A percentile compares a stretch with the other conserved stretches of the same genome.
Conservation (phyloP, 2,797 vertebrate genomes). For the Bucorvus abyssinicus region DNA sequence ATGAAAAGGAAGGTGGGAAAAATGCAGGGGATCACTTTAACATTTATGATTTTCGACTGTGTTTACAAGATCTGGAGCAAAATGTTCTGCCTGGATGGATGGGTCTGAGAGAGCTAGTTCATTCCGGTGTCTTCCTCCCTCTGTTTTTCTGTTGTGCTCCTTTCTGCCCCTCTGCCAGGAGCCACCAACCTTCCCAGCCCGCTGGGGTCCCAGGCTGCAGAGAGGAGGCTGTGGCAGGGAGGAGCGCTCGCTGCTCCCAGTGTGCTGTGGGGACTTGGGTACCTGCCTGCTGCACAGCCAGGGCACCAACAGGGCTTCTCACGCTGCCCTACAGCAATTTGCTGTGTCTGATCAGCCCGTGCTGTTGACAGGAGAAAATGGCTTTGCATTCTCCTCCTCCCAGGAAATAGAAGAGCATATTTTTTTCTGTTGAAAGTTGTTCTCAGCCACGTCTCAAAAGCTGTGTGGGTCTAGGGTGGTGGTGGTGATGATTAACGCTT, state of each 20-base stretch:
- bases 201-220: neutral
- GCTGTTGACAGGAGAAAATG: neutral
- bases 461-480: neutral
- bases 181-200: neutral
- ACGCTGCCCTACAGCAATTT: neutral
- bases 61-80: neutral
- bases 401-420: neutral
- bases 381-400: neutral
- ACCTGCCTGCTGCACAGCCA: neutral
- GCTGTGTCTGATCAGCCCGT: neutral
- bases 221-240: neutral
- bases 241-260: rapidly evolving
- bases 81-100: neutral
- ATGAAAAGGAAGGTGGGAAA: neutral
- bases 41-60: neutral
- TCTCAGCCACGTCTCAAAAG: neutral
- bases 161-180: neutral
- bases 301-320: neutral
- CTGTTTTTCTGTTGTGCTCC: neutral
- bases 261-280: neutral
- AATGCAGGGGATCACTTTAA: neutral
- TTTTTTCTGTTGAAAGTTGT: conserved; percentile 6
- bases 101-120: neutral
- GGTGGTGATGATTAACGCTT: neutral
- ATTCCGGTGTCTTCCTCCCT: neutral